phyloP scores from a whole-genome alignment of 2,888 invertebrate genomes.

The Drosophila tripunctata region DNA sequence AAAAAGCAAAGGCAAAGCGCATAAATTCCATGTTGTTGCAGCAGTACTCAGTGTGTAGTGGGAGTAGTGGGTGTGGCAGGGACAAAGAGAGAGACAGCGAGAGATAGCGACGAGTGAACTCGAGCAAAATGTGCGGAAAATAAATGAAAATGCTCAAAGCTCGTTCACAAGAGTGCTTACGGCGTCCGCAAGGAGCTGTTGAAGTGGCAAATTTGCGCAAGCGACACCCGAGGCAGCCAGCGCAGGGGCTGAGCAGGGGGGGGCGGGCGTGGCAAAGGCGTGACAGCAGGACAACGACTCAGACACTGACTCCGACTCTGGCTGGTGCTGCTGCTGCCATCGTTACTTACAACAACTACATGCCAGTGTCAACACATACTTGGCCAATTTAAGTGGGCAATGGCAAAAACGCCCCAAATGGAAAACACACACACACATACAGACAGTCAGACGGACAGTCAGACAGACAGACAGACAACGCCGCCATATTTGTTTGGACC shows the following conservation, averaged over 20 bases:
- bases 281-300: slow-evolving; percentile 57
- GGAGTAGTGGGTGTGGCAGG: slow-evolving; percentile 37
- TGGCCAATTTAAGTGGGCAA: slow-evolving; percentile 78
- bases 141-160: slow-evolving; percentile 84
- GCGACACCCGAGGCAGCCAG: slow-evolving; percentile 72
- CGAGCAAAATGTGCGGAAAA: slow-evolving; percentile 78
- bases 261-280: slow-evolving; percentile 22
- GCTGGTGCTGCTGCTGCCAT: slow-evolving; percentile 53
- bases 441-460: slow-evolving; percentile 1
- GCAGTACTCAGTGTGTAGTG: slow-evolving; percentile 24
- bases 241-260: neutral
- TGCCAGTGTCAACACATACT: slow-evolving; percentile 84
- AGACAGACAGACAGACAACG: slow-evolving; percentile 30
- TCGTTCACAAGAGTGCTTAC: slow-evolving; percentile 84
- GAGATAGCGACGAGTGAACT: slow-evolving; percentile 35
- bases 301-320: neutral
- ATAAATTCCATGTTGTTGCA: slow-evolving; percentile 62
- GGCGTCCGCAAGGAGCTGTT: slow-evolving; percentile 84
- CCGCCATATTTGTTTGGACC: slow-evolving; percentile 76
- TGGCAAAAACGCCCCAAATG: slow-evolving; percentile 42
- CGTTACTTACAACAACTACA: slow-evolving; percentile 84
- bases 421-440: slow-evolving; percentile 17
- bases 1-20: slow-evolving; percentile 54
- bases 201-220: slow-evolving; percentile 84
- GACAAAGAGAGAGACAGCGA: slow-evolving; percentile 4